A percentile compares a stretch with the other conserved stretches of the same genome.
Evolutionary conservation across 2,888 invertebrate genomes (phyloP).

Genomic region (Eudemis profundana): DNA sequence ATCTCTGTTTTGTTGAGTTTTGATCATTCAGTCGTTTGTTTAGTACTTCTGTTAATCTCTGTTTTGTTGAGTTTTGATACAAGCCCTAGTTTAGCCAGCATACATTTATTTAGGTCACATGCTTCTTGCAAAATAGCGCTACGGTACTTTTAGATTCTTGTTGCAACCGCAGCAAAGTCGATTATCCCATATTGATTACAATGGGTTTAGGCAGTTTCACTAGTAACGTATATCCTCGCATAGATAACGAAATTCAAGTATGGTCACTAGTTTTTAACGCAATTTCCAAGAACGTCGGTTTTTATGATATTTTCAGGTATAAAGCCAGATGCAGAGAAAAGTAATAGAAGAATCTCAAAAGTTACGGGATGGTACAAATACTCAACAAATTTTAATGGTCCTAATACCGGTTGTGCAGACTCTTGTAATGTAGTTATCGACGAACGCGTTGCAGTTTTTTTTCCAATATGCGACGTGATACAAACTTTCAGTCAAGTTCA

Average conservation of each 20-base stretch:
- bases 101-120: conserved; percentile 34
- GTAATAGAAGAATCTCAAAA: too few relatives aligned
- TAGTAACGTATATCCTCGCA: neutral
- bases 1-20: too few relatives aligned
- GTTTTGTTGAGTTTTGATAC: too few relatives aligned
- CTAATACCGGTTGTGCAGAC: neutral
- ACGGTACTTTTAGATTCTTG: conserved; percentile 3
- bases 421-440: conserved; percentile 3
- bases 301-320: neutral
- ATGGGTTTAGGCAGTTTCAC: too few relatives aligned
- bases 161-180: too few relatives aligned
- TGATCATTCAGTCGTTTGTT: too few relatives aligned
- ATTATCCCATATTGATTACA: too few relatives aligned
- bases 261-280: conserved; percentile 2
- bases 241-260: conserved; percentile 15
- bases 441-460: neutral
- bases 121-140: conserved; percentile 11
- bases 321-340: too few relatives aligned
- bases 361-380: too few relatives aligned
- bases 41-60: too few relatives aligned
- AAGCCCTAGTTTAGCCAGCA: conserved; percentile 7
- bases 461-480: neutral
- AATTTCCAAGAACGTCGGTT: neutral
- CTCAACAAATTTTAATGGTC: too few relatives aligned
- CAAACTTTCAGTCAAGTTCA: too few relatives aligned